phyloP scores from a whole-genome alignment of 2,797 vertebrate species.

The Cryptoprocta ferox region DNA sequence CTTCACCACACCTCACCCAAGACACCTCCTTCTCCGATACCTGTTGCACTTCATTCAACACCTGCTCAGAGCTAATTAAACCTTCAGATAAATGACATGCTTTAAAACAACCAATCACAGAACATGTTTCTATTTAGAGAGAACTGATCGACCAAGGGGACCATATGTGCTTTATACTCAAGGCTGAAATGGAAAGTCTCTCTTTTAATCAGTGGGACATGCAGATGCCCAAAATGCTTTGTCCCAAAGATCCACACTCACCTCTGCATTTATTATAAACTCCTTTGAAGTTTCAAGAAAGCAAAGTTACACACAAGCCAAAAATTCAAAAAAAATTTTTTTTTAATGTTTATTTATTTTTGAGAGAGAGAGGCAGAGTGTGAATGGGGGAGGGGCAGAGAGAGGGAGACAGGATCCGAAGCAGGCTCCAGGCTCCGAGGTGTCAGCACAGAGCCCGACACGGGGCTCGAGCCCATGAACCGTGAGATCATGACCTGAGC shows the following conservation, averaged over 20 bases:
- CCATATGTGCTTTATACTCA: background rate
- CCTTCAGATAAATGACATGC: constrained; percentile 5
- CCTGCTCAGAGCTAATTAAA: constrained; percentile 51
- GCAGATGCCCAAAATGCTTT: background rate
- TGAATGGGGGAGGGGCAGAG: too few species aligned
- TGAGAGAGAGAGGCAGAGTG: too few species aligned
- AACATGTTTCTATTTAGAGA: constrained; percentile 27
- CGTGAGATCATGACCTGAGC: too few species aligned
- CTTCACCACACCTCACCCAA: background rate
- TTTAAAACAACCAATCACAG: constrained; percentile 4
- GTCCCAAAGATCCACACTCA: background rate
- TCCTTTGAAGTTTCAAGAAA: background rate
- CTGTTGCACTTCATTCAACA: constrained; percentile 20
- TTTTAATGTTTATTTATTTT: too few species aligned
- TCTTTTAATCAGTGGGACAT: background rate
- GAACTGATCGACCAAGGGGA: background rate
- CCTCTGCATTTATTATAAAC: background rate
- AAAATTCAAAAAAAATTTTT: too few species aligned
- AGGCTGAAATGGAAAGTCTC: constrained; percentile 5
- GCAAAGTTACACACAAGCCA: background rate
- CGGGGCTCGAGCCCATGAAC: too few species aligned
- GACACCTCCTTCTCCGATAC: constrained; percentile 12
- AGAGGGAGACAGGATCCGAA: too few species aligned
- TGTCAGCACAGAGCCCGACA: too few species aligned
- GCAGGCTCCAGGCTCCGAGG: too few species aligned